Evolutionary conservation across 30 jellyfish, hydroid and myxozoan genomes (phyloP).

Genomic region (Rhopilema esculentum): DNA sequence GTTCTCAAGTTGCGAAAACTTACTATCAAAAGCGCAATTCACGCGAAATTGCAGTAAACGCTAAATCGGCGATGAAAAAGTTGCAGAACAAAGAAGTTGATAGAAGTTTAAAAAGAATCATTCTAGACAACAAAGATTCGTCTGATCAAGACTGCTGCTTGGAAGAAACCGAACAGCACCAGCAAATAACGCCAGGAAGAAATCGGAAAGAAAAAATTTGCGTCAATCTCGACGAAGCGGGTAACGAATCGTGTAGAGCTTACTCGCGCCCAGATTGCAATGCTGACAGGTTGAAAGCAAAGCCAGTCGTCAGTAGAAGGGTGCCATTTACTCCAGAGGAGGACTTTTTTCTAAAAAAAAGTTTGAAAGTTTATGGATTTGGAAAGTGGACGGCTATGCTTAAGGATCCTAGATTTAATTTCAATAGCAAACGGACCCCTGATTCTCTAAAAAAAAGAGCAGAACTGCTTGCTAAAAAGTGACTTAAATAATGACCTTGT

Average conservation of each 20-base stretch:
- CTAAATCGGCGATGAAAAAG: background rate
- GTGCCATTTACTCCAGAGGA: slow-evolving; percentile 19
- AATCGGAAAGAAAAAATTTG: background rate
- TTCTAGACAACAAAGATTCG: background rate
- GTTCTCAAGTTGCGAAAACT: slow-evolving; percentile 27
- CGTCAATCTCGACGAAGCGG: background rate
- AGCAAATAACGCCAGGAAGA: slow-evolving; percentile 6
- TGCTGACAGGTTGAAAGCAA: background rate
- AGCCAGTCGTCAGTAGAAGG: slow-evolving; percentile 16
- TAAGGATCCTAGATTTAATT: background rate
- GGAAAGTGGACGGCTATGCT: slow-evolving; percentile 17
- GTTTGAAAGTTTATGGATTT: slow-evolving; percentile 7
- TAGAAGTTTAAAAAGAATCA: background rate
- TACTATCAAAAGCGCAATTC: slow-evolving; percentile 13
- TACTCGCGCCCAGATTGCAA: slow-evolving; percentile 2
- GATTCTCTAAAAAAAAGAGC: background rate
- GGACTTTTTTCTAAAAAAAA: slow-evolving; percentile 12
- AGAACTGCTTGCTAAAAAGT: no score
- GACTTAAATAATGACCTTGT: no score
- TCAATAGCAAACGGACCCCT: no score
- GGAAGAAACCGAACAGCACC: background rate
- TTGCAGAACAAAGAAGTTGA: slow-evolving; percentile 11
- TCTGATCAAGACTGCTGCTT: background rate
- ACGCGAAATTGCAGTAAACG: slow-evolving; percentile 15
- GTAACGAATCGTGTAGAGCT: background rate